Base-by-base conservation (phyloP, 2,888 invertebrate species). In the Drosophila buzzatii region DNA sequence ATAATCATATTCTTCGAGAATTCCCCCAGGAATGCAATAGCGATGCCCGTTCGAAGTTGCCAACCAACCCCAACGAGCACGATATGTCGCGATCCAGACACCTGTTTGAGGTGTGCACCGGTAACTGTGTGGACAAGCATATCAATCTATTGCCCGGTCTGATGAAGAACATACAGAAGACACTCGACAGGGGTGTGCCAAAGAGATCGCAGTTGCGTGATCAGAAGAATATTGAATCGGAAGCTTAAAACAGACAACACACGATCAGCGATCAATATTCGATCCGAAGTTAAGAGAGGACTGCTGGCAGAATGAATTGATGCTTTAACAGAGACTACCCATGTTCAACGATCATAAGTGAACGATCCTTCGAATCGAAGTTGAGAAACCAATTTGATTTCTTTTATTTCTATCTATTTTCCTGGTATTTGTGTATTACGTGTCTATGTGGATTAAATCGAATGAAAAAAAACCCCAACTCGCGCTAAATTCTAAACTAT, bases 111-210 rank as follows among this genome's bases (percentile, higher is more conserved):
- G 58, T 62, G 20, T 91, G 91, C 59, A 90, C 91, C 0, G 77
- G 82, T 7, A 42, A 79, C 41, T 91, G 92, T 73, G 91, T 90
- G 49, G 92, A 91, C n/a, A 83, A 85, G 53, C 81, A 92, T 52
- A 85, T 91, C 12, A 80, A 78, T n/a, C 75, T 91, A 3, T 58
- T 91, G 58, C 92, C 91, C 0, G 82, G 74, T 12, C 76, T 91
- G 37, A 83, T 92, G 73, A 90, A 82, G 67, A 81, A 89, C 9
- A 90, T 92, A 4, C 87, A 90, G 63, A 70, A 83, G n/a, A 89
- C 89, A 0, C 71, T 91, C 51, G 91, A 90, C 5, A 79, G 81
- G 16, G 90, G 91, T 4, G 68, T 81, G 10, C 81, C 85, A 4
- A 84, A 81, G 27, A 53, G 72, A 62, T 8, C 71, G 0, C 47